Conservation (phyloP, 2,113 vertebrate genomes). For the Coptodon bakossiorum region DNA sequence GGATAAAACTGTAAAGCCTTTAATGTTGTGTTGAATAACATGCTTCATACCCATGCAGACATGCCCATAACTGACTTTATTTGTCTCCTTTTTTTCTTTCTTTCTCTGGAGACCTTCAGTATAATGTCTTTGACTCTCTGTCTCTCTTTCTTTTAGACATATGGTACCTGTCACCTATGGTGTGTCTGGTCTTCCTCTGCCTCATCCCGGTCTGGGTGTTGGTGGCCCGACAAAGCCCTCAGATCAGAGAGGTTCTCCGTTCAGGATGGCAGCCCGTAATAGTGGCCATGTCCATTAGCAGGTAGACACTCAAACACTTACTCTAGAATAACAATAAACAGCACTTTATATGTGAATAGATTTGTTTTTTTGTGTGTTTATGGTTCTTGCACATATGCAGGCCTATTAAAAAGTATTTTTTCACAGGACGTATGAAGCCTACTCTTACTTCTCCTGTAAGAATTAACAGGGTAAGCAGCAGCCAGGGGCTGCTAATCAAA, state of each 20-base stretch:
- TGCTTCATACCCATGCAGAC: background rate
- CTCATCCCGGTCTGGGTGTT: slow-evolving; percentile 87
- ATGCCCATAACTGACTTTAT: background rate
- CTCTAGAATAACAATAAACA: background rate
- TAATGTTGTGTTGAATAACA: background rate
- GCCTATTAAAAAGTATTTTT: background rate
- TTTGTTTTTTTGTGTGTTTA: background rate
- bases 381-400: background rate
- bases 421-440: background rate
- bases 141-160: slow-evolving; percentile 61
- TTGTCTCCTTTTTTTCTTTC: background rate
- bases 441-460: background rate
- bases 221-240: slow-evolving; percentile 76
- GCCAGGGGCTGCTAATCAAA: background rate
- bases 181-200: slow-evolving; percentile 77
- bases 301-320: slow-evolving; percentile 62
- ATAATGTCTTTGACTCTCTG: background rate
- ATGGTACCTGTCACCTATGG: slow-evolving; percentile 78
- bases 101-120: background rate
- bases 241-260: slow-evolving; percentile 80
- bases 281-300: slow-evolving; percentile 93
- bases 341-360: background rate
- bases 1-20: background rate
- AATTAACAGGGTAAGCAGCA: background rate
- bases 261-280: slow-evolving; percentile 94